Evolutionary conservation across 2,113 vertebrate species (phyloP).

Genomic region (Myiozetetes cayanensis): DNA sequence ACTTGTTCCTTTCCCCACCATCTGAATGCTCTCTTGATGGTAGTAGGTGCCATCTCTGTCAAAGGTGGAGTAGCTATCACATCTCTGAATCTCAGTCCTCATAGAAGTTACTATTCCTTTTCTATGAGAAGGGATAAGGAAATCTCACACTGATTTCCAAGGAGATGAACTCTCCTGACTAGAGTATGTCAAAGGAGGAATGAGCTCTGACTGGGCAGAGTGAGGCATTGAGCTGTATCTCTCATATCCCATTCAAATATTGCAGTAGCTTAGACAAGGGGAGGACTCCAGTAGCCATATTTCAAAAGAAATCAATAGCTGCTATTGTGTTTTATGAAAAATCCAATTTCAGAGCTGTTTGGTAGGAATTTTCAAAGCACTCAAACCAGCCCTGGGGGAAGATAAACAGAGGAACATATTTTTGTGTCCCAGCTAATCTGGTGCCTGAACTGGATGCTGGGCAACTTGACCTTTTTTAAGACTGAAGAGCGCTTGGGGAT

Average conservation of each 20-base stretch:
- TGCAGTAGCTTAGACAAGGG: neutral
- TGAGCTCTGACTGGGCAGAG: neutral
- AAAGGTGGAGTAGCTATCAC: neutral
- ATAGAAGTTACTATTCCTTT: neutral
- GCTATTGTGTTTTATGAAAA: neutral
- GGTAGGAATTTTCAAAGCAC: neutral
- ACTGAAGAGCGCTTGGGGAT: neutral
- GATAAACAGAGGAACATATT: neutral
- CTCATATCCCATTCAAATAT: neutral
- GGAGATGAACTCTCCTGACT: neutral
- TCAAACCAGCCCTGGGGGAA: neutral
- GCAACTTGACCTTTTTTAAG: neutral
- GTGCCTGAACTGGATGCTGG: neutral
- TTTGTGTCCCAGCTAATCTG: neutral
- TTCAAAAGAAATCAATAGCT: slow-evolving; percentile 5
- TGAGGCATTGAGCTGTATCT: neutral
- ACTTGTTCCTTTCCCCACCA: neutral
- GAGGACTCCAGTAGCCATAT: neutral
- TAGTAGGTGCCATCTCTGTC: neutral
- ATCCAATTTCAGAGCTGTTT: neutral
- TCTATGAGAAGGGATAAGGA: neutral
- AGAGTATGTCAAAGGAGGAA: neutral
- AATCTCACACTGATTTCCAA: neutral
- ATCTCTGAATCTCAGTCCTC: neutral
- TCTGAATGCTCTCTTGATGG: neutral